phyloP scores from a whole-genome alignment of 2,888 invertebrate genomes.

The Azorinus chamasolen region DNA sequence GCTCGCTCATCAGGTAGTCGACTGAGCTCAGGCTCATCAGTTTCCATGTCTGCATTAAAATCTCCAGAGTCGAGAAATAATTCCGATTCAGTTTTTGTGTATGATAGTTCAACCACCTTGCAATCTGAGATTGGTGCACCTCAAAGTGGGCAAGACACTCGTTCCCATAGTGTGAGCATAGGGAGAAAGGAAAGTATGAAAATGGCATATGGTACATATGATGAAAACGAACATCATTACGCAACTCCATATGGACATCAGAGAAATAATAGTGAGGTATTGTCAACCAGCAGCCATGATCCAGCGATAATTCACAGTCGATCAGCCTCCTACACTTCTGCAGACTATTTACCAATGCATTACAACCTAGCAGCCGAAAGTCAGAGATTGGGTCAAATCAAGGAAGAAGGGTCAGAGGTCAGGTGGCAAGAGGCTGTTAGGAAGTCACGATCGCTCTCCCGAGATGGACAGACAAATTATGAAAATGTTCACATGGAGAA shows the following conservation, averaged over 20 bases:
- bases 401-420: conserved; percentile 73
- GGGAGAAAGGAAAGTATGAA: conserved; percentile 78
- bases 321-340: conserved; percentile 52
- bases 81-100: conserved; percentile 76
- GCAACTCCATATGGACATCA: conserved; percentile 61
- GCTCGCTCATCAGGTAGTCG: conserved; percentile 71
- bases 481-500: conserved; percentile 53
- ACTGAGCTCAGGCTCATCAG: conserved; percentile 66
- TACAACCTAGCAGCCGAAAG: conserved; percentile 57
- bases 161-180: conserved; percentile 35
- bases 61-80: conserved; percentile 39
- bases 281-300: conserved; percentile 42
- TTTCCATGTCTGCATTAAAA: conserved; percentile 8
- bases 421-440: conserved; percentile 68
- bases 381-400: conserved; percentile 71
- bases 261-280: conserved; percentile 66
- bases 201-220: conserved; percentile 80
- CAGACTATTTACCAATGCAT: conserved; percentile 70
- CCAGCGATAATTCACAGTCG: conserved; percentile 44
- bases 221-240: conserved; percentile 73
- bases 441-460: conserved; percentile 60
- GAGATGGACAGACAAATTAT: conserved; percentile 53
- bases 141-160: conserved; percentile 11
- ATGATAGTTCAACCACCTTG: conserved; percentile 50
- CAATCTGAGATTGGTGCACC: conserved; percentile 18